A percentile compares a stretch with the other conserved stretches of the same genome.
These are phyloP conservation scores for Megaceryle alcyon DNA, from an alignment of 2,797 vertebrate species.

Conservation along the genomic window DNA sequence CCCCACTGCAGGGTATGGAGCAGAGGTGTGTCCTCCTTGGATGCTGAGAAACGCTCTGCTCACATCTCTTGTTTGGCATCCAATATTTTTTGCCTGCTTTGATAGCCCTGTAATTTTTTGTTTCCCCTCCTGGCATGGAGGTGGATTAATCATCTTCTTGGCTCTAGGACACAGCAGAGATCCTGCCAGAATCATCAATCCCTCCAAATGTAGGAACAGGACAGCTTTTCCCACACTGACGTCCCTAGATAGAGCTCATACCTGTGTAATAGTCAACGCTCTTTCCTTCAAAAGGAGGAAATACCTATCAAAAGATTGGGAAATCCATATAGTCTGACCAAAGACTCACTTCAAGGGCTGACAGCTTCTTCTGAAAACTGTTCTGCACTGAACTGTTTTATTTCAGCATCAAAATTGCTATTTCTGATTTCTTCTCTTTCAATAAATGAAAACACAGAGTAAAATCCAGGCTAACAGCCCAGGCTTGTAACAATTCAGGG, in stretches of 20 bases:
- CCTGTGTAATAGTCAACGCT: neutral
- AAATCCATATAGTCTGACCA: neutral
- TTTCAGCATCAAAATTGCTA: neutral
- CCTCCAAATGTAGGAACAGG: neutral
- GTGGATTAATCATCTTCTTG: slow-evolving; percentile 20
- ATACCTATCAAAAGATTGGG: neutral
- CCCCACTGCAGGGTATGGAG: rapidly evolving
- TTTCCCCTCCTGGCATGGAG: neutral
- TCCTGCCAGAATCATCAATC: neutral
- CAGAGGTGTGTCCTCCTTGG: neutral
- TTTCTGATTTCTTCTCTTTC: neutral
- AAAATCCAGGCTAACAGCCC: slow-evolving; percentile 25
- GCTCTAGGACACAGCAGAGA: neutral
- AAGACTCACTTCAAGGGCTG: neutral
- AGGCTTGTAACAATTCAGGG: neutral
- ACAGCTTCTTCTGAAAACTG: neutral
- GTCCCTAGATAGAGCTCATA: neutral
- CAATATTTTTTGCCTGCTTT: neutral
- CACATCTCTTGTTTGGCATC: neutral
- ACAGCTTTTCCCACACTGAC: slow-evolving; percentile 34
- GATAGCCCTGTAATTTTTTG: neutral
- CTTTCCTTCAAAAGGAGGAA: neutral
- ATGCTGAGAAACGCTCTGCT: neutral
- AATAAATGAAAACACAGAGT: slow-evolving; percentile 34
- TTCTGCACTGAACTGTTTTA: neutral